phyloP scores from a whole-genome alignment of 2,113 vertebrate species.

The Platichthys stellatus region DNA sequence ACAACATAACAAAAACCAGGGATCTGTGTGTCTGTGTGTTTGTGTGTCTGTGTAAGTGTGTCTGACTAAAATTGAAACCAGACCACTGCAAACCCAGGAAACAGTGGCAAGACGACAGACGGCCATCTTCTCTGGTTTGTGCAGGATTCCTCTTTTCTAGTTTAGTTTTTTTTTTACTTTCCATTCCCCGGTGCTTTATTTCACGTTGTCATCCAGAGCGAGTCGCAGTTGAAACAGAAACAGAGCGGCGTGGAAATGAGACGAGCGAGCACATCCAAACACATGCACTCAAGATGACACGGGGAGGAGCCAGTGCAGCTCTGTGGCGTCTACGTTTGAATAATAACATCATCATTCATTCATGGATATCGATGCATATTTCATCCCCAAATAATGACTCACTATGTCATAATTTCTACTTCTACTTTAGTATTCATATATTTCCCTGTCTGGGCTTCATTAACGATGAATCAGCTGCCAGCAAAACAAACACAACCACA shows the following conservation, averaged over 20 bases:
- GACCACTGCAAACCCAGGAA: constrained; percentile 26
- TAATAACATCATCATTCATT: too few relatives aligned
- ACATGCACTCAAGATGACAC: constrained; percentile 18
- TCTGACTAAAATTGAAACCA: constrained; percentile 60
- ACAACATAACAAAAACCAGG: constrained; percentile 52
- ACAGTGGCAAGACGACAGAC: constrained; percentile 41
- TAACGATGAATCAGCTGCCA: too few relatives aligned
- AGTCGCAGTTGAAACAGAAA: constrained; percentile 42
- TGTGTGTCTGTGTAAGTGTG: constrained; percentile 1
- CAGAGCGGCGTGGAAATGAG: constrained; percentile 10
- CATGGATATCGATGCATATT: too few relatives aligned
- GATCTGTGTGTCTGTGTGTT: neutral
- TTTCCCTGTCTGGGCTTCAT: too few relatives aligned
- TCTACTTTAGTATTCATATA: too few relatives aligned
- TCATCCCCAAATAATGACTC: too few relatives aligned
- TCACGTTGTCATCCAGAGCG: constrained; percentile 37
- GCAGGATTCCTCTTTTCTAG: neutral
- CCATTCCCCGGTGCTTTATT: constrained; percentile 12
- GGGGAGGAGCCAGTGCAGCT: too few relatives aligned
- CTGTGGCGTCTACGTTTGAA: too few relatives aligned
- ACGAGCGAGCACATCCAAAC: constrained; percentile 31
- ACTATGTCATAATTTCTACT: too few relatives aligned
- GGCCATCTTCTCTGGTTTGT: constrained; percentile 23
- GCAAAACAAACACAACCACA: too few relatives aligned
- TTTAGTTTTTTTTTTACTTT: constrained; percentile 22